phyloP scores from a whole-genome alignment of 2,797 vertebrate genomes.

The Cephalopachus bancanus region DNA sequence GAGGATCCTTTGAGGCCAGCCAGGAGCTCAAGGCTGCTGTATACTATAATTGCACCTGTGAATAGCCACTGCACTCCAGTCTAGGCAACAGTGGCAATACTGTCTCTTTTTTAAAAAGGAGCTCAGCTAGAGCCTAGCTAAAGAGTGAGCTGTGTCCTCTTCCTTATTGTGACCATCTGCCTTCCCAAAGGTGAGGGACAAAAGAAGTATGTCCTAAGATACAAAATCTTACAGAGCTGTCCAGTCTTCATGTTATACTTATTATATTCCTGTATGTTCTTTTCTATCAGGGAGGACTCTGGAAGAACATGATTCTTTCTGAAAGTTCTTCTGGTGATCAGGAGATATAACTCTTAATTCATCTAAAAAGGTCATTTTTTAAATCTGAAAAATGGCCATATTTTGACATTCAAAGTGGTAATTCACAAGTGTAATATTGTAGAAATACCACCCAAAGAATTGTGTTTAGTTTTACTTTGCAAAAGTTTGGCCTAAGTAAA shows the following conservation, averaged over 20 bases:
- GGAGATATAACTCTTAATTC: slow-evolving; percentile 66
- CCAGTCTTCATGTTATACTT: neutral
- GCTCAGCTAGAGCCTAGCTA: neutral
- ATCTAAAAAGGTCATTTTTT: neutral
- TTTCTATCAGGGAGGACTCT: slow-evolving; percentile 30
- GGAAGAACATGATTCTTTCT: slow-evolving; percentile 40
- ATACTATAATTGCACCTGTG: neutral
- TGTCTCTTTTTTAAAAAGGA: neutral
- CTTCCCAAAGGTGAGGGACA: neutral
- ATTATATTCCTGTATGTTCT: neutral
- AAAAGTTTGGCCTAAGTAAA: neutral
- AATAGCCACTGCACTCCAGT: neutral
- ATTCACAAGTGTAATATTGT: slow-evolving; percentile 63
- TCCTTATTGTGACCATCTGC: neutral
- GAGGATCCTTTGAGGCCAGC: neutral
- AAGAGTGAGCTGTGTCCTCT: neutral
- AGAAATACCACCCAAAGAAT: neutral
- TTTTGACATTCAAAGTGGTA: slow-evolving; percentile 65
- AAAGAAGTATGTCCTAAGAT: neutral
- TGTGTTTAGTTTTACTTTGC: neutral
- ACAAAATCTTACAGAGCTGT: neutral
- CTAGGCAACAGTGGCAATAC: neutral
- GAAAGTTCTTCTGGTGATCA: slow-evolving; percentile 33
- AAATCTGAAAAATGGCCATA: slow-evolving; percentile 59
- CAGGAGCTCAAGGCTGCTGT: neutral